A percentile compares a stretch with the other conserved stretches of the same genome.
These are phyloP conservation scores for Chymomyza fuscimana DNA, from an alignment of 2,888 invertebrate genomes.

Conservation along the genomic window DNA sequence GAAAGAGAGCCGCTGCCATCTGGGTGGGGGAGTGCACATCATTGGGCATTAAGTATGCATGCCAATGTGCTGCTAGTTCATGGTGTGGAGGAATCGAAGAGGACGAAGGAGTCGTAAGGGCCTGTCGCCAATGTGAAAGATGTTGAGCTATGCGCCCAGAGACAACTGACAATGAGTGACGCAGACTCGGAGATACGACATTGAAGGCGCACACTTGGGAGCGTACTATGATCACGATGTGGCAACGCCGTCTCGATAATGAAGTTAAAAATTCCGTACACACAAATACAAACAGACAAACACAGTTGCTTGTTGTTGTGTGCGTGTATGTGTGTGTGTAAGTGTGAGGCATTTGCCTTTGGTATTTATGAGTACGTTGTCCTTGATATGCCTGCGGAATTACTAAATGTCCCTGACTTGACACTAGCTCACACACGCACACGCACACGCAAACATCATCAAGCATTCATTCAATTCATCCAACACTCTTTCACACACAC, in stretches of 20 bases:
- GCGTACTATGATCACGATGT: constrained; percentile 31
- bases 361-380: constrained; percentile 76
- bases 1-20: no score
- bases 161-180: constrained; percentile 45
- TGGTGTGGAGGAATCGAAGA: background rate
- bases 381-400: constrained; percentile 73
- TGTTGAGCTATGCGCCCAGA: constrained; percentile 65
- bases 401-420: constrained; percentile 75
- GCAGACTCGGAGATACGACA: constrained; percentile 32
- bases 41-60: constrained; percentile 71
- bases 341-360: constrained; percentile 66
- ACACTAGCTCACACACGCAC: constrained; percentile 57
- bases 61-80: constrained; percentile 49
- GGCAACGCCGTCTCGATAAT: constrained; percentile 59
- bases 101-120: constrained; percentile 13
- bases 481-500: constrained; percentile 30
- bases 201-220: background rate
- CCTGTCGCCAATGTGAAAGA: constrained; percentile 29
- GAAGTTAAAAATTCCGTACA: constrained; percentile 73
- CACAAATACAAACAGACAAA: constrained; percentile 53
- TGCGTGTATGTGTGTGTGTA: background rate
- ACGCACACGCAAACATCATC: constrained; percentile 46
- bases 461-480: constrained; percentile 48
- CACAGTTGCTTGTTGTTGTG: constrained; percentile 23
- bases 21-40: constrained; percentile 50